phyloP scores from a whole-genome alignment of 2,888 invertebrate species.

The Chymomyza procnemis region DNA sequence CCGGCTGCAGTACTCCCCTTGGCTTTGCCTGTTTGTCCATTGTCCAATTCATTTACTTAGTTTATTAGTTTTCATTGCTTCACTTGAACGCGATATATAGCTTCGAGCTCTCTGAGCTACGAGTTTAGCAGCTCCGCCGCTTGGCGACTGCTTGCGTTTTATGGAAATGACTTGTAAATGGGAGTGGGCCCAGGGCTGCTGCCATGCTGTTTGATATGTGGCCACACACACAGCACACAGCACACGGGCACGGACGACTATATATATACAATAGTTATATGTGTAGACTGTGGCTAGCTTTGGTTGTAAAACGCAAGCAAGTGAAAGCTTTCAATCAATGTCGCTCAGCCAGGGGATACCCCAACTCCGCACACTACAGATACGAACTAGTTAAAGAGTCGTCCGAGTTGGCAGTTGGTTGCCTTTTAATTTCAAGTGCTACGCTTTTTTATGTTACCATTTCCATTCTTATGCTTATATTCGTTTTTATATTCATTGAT shows the following conservation, averaged over 20 bases:
- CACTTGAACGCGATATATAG: constrained; percentile 22
- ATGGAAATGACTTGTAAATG: constrained; percentile 19
- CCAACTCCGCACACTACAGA: background rate
- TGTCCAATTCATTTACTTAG: constrained; percentile 38
- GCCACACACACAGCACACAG: constrained; percentile 3
- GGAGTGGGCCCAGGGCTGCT: background rate
- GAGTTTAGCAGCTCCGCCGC: no score
- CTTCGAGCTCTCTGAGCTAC: background rate
- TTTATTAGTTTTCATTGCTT: constrained; percentile 47
- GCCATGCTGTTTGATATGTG: background rate
- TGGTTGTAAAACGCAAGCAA: constrained; percentile 60
- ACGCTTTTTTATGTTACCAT: constrained; percentile 32
- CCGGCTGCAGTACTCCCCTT: background rate
- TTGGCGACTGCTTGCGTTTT: background rate
- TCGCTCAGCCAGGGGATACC: constrained; percentile 34
- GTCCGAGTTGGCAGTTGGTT: constrained; percentile 21
- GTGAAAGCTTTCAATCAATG: constrained; percentile 70
- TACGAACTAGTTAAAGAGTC: background rate
- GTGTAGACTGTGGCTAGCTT: constrained; percentile 29
- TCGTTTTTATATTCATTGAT: constrained; percentile 36
- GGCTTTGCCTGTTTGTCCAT: background rate
- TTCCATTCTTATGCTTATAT: constrained; percentile 34
- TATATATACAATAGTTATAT: background rate
- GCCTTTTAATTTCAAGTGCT: constrained; percentile 49
- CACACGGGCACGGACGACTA: background rate